Percentiles rank a stretch among this genome's conserved stretches.
Evolutionary conservation across 2,113 vertebrate genomes (phyloP).

Genomic region (Tragelaphus scriptus): DNA sequence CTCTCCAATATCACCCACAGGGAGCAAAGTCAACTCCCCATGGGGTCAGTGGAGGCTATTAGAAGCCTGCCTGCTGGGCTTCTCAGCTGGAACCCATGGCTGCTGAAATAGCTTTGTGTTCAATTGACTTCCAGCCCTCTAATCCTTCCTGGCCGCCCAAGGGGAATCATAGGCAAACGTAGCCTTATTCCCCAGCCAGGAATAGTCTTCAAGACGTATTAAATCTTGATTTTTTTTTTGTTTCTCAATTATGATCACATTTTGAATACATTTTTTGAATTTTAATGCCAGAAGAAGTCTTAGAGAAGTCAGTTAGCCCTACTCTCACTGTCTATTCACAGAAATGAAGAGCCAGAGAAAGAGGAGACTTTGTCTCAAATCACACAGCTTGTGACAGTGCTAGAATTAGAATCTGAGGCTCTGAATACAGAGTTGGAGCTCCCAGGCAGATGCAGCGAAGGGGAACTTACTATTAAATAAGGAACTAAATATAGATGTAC

Average conservation of each 20-base stretch:
- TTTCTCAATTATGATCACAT: slow-evolving; percentile 5
- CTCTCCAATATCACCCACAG: slow-evolving; percentile 2
- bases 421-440: background rate
- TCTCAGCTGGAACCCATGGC: slow-evolving; percentile 23
- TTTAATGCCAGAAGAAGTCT: background rate
- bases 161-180: slow-evolving; percentile 29
- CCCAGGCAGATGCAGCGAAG: background rate
- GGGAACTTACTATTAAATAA: slow-evolving; percentile 13
- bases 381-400: background rate
- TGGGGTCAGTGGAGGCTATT: slow-evolving; percentile 21
- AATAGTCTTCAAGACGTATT: background rate
- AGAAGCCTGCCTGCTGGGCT: slow-evolving; percentile 37
- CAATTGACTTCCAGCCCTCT: slow-evolving; percentile 32
- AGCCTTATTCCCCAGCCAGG: background rate
- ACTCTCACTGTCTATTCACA: background rate
- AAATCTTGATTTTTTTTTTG: background rate
- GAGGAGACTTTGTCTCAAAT: background rate
- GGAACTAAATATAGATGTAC: slow-evolving; percentile 13
- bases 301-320: background rate
- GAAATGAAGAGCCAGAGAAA: background rate
- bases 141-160: slow-evolving; percentile 42
- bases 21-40: slow-evolving; percentile 44
- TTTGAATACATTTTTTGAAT: background rate
- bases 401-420: slow-evolving; percentile 1
- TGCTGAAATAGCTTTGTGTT: slow-evolving; percentile 42